Conservation (phyloP, 2,888 invertebrate species). For the Lamproptera curius region DNA sequence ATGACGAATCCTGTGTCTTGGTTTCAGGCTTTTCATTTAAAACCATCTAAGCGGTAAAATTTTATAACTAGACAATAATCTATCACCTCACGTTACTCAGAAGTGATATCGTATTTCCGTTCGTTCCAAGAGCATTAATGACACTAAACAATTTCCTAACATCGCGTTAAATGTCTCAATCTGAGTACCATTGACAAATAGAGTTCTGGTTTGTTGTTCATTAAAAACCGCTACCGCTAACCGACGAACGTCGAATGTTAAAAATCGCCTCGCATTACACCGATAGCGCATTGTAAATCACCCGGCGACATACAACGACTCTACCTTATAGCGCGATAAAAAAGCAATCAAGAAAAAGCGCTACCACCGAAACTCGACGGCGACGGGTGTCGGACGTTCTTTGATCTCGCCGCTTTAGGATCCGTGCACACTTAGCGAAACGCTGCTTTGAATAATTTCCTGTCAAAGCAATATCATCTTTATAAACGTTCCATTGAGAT, state of each 20-base stretch:
- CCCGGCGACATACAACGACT: constrained; percentile 20
- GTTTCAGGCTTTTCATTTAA: too few relatives aligned
- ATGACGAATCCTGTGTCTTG: too few relatives aligned
- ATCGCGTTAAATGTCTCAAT: constrained; percentile 13
- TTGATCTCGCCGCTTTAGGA: constrained; percentile 60
- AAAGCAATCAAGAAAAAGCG: constrained; percentile 53
- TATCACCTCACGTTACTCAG: too few relatives aligned
- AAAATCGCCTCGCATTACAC: constrained; percentile 20
- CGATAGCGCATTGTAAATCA: constrained; percentile 18
- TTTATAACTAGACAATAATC: too few relatives aligned
- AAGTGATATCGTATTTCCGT: too few relatives aligned
- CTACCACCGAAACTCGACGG: constrained; percentile 60
- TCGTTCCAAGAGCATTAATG: too few relatives aligned
- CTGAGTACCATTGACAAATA: constrained; percentile 12
- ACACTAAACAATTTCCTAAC: too few relatives aligned
- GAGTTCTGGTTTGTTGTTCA: constrained; percentile 10
- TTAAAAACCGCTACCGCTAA: constrained; percentile 17
- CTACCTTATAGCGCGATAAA: constrained; percentile 50
- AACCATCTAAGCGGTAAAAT: too few relatives aligned
- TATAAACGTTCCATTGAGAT: too few relatives aligned
- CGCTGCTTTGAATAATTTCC: too few relatives aligned
- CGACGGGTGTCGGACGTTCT: constrained; percentile 34
- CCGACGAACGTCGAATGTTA: constrained; percentile 11
- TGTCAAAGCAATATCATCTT: too few relatives aligned
- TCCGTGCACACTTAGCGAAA: too few relatives aligned